Evolutionary conservation across 2,797 vertebrate species (phyloP).

Genomic region (Amblyraja radiata): DNA sequence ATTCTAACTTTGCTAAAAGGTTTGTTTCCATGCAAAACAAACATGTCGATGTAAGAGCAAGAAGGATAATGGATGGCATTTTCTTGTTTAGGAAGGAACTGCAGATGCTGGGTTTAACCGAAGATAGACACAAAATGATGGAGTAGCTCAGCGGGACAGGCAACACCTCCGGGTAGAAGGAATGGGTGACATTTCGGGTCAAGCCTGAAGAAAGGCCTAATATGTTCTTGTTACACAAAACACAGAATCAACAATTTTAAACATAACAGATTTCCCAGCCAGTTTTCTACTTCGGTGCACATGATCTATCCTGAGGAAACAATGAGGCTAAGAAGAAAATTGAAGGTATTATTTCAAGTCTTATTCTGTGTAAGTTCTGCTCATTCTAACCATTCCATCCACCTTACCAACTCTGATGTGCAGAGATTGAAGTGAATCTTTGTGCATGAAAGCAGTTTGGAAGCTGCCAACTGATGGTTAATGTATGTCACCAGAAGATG

Average conservation of each 20-base stretch:
- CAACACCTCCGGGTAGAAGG: too few relatives aligned
- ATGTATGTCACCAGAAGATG: background rate
- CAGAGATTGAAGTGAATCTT: background rate
- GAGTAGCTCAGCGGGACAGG: too few relatives aligned
- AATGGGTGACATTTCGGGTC: too few relatives aligned
- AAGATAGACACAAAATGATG: too few relatives aligned
- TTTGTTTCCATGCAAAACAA: too few relatives aligned
- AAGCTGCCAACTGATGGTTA: background rate
- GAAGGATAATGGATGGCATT: too few relatives aligned
- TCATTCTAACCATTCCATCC: background rate
- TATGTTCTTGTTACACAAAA: background rate
- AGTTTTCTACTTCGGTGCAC: background rate
- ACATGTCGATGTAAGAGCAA: too few relatives aligned
- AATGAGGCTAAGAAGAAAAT: background rate
- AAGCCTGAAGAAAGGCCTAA: too few relatives aligned
- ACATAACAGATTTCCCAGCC: too few relatives aligned
- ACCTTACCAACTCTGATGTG: background rate
- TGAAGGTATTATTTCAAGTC: background rate
- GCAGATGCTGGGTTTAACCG: too few relatives aligned
- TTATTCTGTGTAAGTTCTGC: background rate
- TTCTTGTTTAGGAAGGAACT: too few relatives aligned
- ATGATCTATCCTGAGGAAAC: background rate
- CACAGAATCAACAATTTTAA: background rate
- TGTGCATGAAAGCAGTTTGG: background rate
- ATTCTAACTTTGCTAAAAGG: too few relatives aligned